phyloP scores from a whole-genome alignment of 2,797 vertebrate species.

The Sciurus carolinensis region DNA sequence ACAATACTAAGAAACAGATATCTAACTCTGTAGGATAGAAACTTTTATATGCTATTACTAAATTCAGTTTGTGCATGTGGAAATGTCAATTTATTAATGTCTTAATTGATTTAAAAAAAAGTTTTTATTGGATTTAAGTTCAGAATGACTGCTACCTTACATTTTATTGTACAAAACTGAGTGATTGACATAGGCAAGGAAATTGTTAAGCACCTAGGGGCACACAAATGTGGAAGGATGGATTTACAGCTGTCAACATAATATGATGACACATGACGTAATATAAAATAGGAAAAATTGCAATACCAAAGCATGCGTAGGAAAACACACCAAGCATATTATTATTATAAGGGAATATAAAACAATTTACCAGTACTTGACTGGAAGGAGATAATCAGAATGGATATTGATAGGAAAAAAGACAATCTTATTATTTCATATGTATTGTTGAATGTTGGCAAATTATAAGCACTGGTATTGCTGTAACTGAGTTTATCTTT shows the following conservation, averaged over 20 bases:
- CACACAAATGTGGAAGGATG: neutral
- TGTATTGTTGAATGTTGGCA: neutral
- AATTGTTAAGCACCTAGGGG: neutral
- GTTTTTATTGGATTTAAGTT: constrained; percentile 37
- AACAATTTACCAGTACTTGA: neutral
- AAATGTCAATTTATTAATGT: constrained; percentile 39
- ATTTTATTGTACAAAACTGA: constrained; percentile 21
- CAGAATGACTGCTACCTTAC: neutral
- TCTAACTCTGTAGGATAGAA: neutral
- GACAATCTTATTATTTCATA: neutral
- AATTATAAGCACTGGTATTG: neutral
- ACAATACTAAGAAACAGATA: constrained; percentile 22
- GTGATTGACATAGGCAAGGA: neutral
- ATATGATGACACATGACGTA: neutral
- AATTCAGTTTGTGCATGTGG: neutral
- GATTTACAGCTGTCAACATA: neutral
- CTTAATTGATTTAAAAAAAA: constrained; percentile 30
- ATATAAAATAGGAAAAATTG: neutral
- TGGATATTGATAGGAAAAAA: neutral
- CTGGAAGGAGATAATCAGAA: neutral
- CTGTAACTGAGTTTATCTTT: neutral
- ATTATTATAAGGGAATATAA: neutral
- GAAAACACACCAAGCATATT: neutral
- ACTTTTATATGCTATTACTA: constrained; percentile 30
- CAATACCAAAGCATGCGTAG: neutral